A percentile compares a stretch with the other conserved stretches of the same genome.
Evolutionary conservation across 2,888 invertebrate genomes (phyloP).

Genomic region (Thereva unica): DNA sequence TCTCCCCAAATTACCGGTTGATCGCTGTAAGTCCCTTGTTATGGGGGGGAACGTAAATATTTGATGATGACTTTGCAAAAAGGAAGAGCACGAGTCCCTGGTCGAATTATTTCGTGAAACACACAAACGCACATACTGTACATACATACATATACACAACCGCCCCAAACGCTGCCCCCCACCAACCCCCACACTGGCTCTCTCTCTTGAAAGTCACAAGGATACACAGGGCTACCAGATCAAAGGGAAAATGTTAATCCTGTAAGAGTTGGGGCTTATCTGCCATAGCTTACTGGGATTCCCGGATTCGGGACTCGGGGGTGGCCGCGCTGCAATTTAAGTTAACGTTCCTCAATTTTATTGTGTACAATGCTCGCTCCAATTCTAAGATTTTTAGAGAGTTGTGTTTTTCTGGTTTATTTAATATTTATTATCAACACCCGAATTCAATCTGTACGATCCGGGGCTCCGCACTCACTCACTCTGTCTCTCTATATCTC

Average conservation of each 20-base stretch:
- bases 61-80: constrained; percentile 46
- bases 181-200: no score
- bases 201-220: no score
- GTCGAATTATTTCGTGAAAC: constrained; percentile 26
- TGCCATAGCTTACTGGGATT: background rate
- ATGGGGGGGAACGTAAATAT: constrained; percentile 42
- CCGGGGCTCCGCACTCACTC: background rate
- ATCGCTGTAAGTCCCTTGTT: constrained; percentile 34
- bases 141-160: constrained; percentile 26
- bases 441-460: background rate
- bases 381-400: background rate
- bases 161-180: background rate
- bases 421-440: constrained; percentile 31
- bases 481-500: no score
- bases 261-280: constrained; percentile 32
- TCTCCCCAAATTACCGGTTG: constrained; percentile 25
- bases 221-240: constrained; percentile 20
- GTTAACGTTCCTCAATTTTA: constrained; percentile 24
- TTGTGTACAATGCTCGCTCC: constrained; percentile 5
- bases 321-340: constrained; percentile 21
- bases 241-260: constrained; percentile 42
- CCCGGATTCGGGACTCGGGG: background rate
- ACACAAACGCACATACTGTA: background rate
- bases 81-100: constrained; percentile 38
- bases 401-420: constrained; percentile 20